These are phyloP conservation scores for Pseudomugil tenellus DNA, from an alignment of 2,797 vertebrate genomes.

Conservation along the genomic window DNA sequence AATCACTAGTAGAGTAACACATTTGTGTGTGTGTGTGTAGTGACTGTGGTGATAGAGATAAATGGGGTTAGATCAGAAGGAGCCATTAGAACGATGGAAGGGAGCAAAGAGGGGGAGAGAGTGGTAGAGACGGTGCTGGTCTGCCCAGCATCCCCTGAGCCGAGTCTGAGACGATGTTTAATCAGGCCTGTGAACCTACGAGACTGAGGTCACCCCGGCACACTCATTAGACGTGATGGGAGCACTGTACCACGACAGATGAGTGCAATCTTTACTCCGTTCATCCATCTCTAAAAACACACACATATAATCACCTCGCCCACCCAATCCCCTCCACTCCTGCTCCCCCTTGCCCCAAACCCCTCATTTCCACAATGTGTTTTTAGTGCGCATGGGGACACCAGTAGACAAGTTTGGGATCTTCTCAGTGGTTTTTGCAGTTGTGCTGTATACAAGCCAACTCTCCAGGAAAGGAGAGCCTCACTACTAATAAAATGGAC, in stretches of 20 bases:
- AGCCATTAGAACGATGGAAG: constrained; percentile 72
- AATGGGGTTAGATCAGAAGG: constrained; percentile 75
- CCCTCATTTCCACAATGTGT: constrained; percentile 38
- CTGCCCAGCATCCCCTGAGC: constrained; percentile 63
- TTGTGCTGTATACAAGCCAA: constrained; percentile 47
- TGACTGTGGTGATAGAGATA: constrained; percentile 67
- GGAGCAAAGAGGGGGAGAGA: constrained; percentile 44
- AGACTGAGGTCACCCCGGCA: constrained; percentile 76
- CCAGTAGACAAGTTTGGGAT: constrained; percentile 24
- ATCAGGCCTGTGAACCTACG: constrained; percentile 78
- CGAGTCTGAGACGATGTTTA: constrained; percentile 76
- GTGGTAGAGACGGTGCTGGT: constrained; percentile 45
- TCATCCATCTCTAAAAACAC: constrained; percentile 81
- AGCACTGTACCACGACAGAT: constrained; percentile 75
- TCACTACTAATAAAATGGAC: constrained; percentile 66
- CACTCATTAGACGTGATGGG: constrained; percentile 82
- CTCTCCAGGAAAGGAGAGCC: constrained; percentile 63
- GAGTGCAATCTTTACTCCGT: constrained; percentile 76
- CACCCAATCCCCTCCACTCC: constrained; percentile 10
- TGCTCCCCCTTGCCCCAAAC: constrained; percentile 19
- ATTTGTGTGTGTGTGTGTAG: constrained; percentile 15
- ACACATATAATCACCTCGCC: constrained; percentile 71
- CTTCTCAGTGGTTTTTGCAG: constrained; percentile 46
- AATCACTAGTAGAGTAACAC: constrained; percentile 38
- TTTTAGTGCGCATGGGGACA: constrained; percentile 25